phyloP scores from a whole-genome alignment of 2,113 vertebrate genomes.

The Asarcornis scutulata region DNA sequence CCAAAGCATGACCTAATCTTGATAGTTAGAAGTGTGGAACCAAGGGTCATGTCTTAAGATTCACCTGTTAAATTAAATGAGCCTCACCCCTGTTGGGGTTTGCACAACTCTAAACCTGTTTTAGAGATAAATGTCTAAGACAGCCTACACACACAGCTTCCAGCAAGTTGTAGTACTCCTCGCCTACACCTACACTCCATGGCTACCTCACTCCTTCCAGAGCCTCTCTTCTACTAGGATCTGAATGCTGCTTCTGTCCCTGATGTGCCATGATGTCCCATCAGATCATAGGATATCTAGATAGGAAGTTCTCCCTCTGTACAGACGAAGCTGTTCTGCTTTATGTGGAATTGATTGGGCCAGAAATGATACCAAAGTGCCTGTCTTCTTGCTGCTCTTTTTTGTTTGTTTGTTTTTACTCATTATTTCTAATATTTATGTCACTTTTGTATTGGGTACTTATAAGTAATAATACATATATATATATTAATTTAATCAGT shows the following conservation, averaged over 20 bases:
- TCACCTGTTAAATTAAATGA: background rate
- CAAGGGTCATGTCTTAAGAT: background rate
- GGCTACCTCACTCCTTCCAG: rapidly evolving
- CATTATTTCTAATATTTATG: background rate
- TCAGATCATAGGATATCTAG: background rate
- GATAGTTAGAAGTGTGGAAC: background rate
- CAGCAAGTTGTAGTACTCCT: background rate
- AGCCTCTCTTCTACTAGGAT: background rate
- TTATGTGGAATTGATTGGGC: rapidly evolving
- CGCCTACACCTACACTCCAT: background rate
- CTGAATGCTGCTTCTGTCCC: background rate
- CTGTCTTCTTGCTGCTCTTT: background rate
- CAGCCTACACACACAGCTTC: background rate
- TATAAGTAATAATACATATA: background rate
- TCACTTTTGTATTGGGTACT: background rate
- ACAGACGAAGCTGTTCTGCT: background rate
- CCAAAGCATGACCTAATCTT: background rate
- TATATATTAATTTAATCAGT: background rate
- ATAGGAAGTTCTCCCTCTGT: background rate
- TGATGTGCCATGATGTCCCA: background rate
- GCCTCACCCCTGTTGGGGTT: background rate
- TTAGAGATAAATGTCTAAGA: background rate
- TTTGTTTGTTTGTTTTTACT: background rate
- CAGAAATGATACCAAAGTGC: background rate
- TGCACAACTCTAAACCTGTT: background rate